Evolutionary conservation across 2,113 vertebrate genomes (phyloP), one percentile per base, ranked within the genome.

Genomic region (Excalfactoria chinensis): DNA sequence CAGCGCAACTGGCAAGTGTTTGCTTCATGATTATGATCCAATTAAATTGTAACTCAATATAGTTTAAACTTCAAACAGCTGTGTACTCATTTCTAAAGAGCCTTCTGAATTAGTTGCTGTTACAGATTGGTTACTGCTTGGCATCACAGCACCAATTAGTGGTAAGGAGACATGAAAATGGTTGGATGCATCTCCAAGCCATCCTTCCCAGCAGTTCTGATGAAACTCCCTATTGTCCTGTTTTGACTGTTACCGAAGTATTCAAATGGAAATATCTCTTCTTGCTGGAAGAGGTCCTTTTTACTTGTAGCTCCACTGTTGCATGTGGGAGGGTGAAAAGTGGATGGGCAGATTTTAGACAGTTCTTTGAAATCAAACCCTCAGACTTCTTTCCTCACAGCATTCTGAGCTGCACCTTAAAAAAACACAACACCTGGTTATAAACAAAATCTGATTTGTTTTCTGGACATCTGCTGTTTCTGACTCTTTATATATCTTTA

Each of bases 11-110:
- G 89, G 88, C 40, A 80, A 94, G 58, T 90, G 91, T 88, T 96
- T 95, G 82, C 78, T 89, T 95, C 62, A 71, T 37, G 23, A 90
- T 91, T 93, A 85, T 7, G 7, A 86, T 88, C 56, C 93, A 95
- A 95, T 95, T 95, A 96, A 94, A 91, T 91, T 76, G 62, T 90
- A 94, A 92, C 55, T 97, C 60, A 51, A 71, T 96, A 64, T 77
- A 88, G 86, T 95, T 95, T 87, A 95, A 90, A 76, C 51, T 94
- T 96, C 94, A 86, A 92, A 94, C 86, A 32, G 20, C 81, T 86
- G 84, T 63, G 66, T 84, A 76, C 34, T 77, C 30, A 17, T 34
- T 90, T 64, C 32, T 87, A 25, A 87, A 34, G 37, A 64, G 84
- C 41, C 49, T 68, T 40, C 79, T 90, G 70, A 41, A 71, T 89